A percentile compares a stretch with the other conserved stretches of the same genome.
Conservation (phyloP, 2,113 vertebrate species). For the Epinephelus lanceolatus region DNA sequence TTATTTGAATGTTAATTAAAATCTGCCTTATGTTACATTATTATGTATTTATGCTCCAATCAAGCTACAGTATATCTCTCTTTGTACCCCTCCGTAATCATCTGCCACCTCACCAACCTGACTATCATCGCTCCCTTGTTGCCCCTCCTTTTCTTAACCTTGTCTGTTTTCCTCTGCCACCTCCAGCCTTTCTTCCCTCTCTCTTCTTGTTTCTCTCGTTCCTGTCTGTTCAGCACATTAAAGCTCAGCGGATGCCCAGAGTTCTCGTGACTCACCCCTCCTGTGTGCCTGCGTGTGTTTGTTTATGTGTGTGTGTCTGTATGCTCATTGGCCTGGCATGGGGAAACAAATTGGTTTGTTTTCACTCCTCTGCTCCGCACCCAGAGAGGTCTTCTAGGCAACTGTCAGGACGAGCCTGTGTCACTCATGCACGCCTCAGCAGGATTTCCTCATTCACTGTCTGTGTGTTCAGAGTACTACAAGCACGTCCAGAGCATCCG, state of each 20-base stretch:
- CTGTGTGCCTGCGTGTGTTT: conserved; percentile 51
- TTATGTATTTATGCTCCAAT: conserved; percentile 75
- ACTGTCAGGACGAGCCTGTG: conserved; percentile 71
- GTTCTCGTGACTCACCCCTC: conserved; percentile 69
- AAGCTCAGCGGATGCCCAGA: conserved; percentile 54
- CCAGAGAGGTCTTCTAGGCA: conserved; percentile 72
- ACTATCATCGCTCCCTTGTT: conserved; percentile 21
- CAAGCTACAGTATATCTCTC: conserved; percentile 50
- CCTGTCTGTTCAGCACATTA: conserved; percentile 71
- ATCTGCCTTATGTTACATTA: conserved; percentile 70
- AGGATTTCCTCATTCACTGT: conserved; percentile 38
- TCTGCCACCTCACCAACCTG: conserved; percentile 40
- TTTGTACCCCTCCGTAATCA: conserved; percentile 33
- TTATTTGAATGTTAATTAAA: conserved; percentile 79
- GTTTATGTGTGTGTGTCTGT: conserved; percentile 29
- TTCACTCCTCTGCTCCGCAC: conserved; percentile 65
- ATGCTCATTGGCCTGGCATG: conserved; percentile 67
- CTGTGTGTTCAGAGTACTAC: conserved; percentile 26
- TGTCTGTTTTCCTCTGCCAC: conserved; percentile 37
- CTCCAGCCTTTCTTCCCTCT: conserved; percentile 51
- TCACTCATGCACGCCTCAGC: conserved; percentile 68
- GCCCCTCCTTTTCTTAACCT: conserved; percentile 30
- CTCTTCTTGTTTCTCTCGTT: conserved; percentile 35
- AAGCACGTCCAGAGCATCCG: neutral
- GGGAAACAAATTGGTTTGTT: conserved; percentile 77